phyloP scores from a whole-genome alignment of 2,113 vertebrate genomes.

The Cacatua alba region DNA sequence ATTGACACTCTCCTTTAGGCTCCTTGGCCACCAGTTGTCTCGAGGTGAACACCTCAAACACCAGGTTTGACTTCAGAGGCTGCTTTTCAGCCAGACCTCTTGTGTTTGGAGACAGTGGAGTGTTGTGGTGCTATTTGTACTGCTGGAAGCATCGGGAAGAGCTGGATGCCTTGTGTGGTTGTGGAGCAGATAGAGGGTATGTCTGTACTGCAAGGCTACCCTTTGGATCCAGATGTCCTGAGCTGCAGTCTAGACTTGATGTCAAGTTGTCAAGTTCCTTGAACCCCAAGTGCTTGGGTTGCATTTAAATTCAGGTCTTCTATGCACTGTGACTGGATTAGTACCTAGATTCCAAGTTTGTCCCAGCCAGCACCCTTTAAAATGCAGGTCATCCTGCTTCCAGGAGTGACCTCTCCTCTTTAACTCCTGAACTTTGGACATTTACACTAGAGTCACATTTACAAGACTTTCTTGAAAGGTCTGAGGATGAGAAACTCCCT shows the following conservation, averaged over 20 bases:
- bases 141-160: neutral
- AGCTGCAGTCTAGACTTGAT: neutral
- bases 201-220: neutral
- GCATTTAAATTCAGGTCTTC: neutral
- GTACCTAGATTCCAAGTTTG: neutral
- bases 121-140: fast-evolving
- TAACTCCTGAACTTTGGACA: neutral
- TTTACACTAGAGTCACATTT: neutral
- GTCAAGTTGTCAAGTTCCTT: neutral
- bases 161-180: neutral
- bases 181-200: fast-evolving
- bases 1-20: neutral
- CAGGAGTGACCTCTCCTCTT: neutral
- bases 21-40: neutral
- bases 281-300: neutral
- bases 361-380: neutral
- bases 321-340: neutral
- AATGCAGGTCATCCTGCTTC: neutral
- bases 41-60: neutral
- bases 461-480: neutral
- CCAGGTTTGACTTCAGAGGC: neutral
- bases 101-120: neutral
- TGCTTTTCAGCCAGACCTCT: neutral
- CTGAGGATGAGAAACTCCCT: neutral
- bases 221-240: neutral